Evolutionary conservation across 1,140 invertebrate genomes (phyloP), one percentile per base, ranked within the genome.

Genomic region (Drosophila setifemur): DNA sequence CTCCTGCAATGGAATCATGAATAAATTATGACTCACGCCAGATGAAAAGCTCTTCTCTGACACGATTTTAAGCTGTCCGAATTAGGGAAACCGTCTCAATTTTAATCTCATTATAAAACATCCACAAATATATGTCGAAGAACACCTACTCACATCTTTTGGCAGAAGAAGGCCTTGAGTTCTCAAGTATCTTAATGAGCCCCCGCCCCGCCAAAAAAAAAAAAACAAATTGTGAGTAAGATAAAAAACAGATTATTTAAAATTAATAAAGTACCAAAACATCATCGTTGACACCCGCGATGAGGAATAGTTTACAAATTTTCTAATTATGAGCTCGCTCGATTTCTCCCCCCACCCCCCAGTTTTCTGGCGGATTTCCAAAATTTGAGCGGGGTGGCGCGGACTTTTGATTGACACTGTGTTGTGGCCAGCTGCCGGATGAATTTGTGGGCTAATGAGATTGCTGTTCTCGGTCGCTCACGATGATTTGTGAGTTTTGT

Each of bases 381-480:
- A 29, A 44, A 5, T 2, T 0, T 18, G 9, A 14, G 42, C 2
- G 28, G 9, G n/a, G 7, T 26, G n/a, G 29, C 12, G 33, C 14
- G 37, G 49, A 54, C 75, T 53, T 68, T 61, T 82, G 73, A 82
- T 83, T 83, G 78, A 83, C 78, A 82, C 50, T 63, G 42, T 63
- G 33, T 73, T 82, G 68, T 77, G 73, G 43, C 37, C 78, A 82
- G 77, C 78, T 82, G 77, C 68, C 77, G 77, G 67, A 76, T 72
- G 72, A 49, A 48, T 70, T 63, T 48, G 48, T 40, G 48, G 28
- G 33, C 57, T 64, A 49, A 44, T 54, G 60, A 64, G 60, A 31
- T 31, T 33, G 66, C 49, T 39, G 61, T 67, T 54, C 47, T 67
- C 43, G 60, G 29, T 29, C 6, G 21, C 12, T 21, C 31, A 18